Percentiles rank a stretch among this genome's conserved stretches.
Evolutionary conservation across 2,797 vertebrate species (phyloP).

Genomic region (Eleutherodactylus coqui): DNA sequence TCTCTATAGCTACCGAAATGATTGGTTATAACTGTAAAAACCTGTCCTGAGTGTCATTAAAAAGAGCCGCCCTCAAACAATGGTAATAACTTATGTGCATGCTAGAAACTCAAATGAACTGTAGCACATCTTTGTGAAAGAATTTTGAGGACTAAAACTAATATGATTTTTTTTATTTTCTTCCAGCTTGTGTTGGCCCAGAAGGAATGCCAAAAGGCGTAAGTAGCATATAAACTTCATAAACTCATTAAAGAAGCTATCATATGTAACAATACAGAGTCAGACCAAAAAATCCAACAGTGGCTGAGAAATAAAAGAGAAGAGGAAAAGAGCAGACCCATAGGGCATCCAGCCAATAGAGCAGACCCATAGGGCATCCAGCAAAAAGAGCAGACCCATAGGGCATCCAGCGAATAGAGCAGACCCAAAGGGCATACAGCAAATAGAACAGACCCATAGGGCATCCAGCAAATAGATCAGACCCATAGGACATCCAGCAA

Average conservation of each 20-base stretch:
- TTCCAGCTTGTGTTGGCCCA: constrained; percentile 42
- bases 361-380: not conserved
- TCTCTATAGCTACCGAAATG: not conserved
- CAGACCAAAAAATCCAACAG: no score
- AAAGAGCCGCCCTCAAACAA: not conserved
- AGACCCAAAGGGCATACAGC: no score
- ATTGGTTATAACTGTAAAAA: not conserved
- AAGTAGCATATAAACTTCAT: not conserved
- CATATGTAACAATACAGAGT: no score
- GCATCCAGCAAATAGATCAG: not conserved
- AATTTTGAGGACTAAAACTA: not conserved
- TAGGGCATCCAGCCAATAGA: not conserved
- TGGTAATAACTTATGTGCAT: not conserved
- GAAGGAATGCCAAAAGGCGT: constrained; percentile 50
- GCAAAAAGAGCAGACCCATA: not conserved
- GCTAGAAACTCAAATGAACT: not conserved
- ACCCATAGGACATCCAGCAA: no score
- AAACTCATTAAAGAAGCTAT: not conserved
- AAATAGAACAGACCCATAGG: not conserved
- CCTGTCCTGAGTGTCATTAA: not conserved
- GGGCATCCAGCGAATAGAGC: not conserved
- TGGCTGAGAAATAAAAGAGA: not conserved
- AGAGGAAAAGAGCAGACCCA: not conserved
- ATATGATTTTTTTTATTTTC: not conserved
- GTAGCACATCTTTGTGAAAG: no score